Conservation (phyloP, 2,888 invertebrate species). For the Belgica antarctica region DNA sequence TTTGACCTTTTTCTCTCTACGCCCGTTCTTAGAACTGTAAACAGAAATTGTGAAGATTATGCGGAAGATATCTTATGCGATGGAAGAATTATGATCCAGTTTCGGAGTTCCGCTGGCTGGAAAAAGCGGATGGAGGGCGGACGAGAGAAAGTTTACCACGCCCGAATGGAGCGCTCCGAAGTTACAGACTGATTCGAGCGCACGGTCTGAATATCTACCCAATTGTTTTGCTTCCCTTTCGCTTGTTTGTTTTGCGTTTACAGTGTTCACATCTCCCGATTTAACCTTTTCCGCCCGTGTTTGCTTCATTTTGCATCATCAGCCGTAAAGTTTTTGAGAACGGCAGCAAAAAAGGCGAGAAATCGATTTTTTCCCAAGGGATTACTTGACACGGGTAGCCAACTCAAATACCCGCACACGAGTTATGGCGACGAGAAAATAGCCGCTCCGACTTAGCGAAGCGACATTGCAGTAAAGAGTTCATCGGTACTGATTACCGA, state of each 20-base stretch:
- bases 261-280: neutral
- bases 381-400: no score
- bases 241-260: neutral
- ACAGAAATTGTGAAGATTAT: conserved; percentile 15
- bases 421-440: no score
- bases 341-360: no score
- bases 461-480: no score
- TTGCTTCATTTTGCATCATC: neutral
- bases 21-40: neutral
- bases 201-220: neutral
- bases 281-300: no score
- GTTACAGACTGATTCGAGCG: neutral
- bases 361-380: neutral
- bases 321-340: neutral
- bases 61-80: conserved; percentile 21
- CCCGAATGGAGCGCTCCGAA: neutral
- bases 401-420: no score
- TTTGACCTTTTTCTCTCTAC: neutral
- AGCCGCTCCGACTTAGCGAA: no score
- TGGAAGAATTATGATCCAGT: conserved; percentile 26
- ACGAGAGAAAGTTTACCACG: conserved; percentile 8
- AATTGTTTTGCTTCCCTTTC: neutral
- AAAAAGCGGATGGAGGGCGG: neutral
- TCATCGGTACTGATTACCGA: neutral
- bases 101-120: neutral